Conservation (phyloP, 53 echinoderm and acorn worm genomes). For the Pentamera pediparva region DNA sequence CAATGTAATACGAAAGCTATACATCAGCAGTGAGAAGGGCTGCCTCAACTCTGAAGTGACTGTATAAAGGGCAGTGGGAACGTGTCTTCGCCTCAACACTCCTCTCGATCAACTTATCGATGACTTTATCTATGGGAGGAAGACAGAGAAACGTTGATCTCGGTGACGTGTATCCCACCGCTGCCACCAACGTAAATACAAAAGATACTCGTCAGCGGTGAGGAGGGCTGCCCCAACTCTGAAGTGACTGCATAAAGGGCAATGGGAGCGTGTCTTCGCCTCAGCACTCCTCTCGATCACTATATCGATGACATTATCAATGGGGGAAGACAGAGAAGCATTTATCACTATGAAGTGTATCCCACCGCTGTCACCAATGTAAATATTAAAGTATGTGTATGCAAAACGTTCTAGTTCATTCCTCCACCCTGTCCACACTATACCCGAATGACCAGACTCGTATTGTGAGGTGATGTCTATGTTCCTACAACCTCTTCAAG, state of each 20-base stretch:
- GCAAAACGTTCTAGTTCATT: too few relatives aligned
- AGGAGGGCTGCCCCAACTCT: slow-evolving; percentile 72
- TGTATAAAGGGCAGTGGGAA: slow-evolving; percentile 77
- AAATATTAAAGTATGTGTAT: too few relatives aligned
- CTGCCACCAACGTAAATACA: too few relatives aligned
- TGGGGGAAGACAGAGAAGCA: neutral
- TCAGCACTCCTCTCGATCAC: slow-evolving; percentile 44
- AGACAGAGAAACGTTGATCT: too few relatives aligned
- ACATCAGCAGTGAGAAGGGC: slow-evolving; percentile 65
- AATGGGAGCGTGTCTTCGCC: slow-evolving; percentile 61
- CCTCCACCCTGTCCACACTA: too few relatives aligned
- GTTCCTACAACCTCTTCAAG: too few relatives aligned
- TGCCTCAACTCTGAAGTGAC: slow-evolving; percentile 75
- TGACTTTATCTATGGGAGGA: slow-evolving; percentile 38
- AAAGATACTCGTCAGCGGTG: slow-evolving; percentile 65
- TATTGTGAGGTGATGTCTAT: too few relatives aligned
- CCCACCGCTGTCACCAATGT: too few relatives aligned
- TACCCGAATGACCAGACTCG: too few relatives aligned
- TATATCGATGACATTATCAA: slow-evolving; percentile 53
- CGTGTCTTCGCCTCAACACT: slow-evolving; percentile 53
- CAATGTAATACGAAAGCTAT: too few relatives aligned
- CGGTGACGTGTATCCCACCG: too few relatives aligned
- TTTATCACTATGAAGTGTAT: too few relatives aligned
- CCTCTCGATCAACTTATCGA: slow-evolving; percentile 44
- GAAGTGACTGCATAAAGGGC: slow-evolving; percentile 81